Evolutionary conservation across 2,888 invertebrate species (phyloP), one percentile per base, ranked within the genome.

Genomic region (Ennomos fuscantarius): DNA sequence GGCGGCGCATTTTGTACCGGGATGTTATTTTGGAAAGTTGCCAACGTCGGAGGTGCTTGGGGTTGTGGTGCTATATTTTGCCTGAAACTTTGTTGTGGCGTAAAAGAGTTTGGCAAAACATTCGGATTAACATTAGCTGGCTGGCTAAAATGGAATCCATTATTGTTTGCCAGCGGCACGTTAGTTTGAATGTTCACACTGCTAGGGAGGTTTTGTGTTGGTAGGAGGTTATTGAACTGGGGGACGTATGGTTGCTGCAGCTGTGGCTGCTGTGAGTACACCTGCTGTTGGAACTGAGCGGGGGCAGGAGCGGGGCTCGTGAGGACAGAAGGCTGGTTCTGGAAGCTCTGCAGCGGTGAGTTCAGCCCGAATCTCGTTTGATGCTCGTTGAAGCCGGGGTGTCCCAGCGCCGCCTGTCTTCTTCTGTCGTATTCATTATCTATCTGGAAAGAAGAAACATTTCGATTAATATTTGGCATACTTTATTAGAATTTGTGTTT

Each of bases 391-490:
- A 91, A 90, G 40, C 89, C 89, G 39, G 87, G 76, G 55, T 87
- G 89, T 52, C 85, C 85, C 65, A 85, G 69, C 31, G 82, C 68
- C 36, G 85, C 79, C 66, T 89, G 89, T 77, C 91, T 84, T 82
- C 84, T 86, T 82, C 89, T 84, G 66, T 92, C 92, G 78, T 81
- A 92, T 67, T 92, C 91, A 87, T 92, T 89, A 75, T 92, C 92
- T 79, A 88, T 78, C 92, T 92, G 89, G 34, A 90, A 88, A 65
- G 64, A 79, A 71, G 52, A 72, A 63, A 74, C 67, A 59, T 8
- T 41, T 15, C 9, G 8, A 24, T 63, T 52, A 60, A 39, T 33
- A 44, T 13, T 3, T 13, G 13, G 1, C 9, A 34, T 13, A 2
- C 24, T 24, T 3, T 24, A 24, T 24, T 6, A 24, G n/a, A 24